A percentile compares a stretch with the other conserved stretches of the same genome.
Evolutionary conservation across 2,888 invertebrate genomes (phyloP).

Genomic region (Hedychridium roseum): DNA sequence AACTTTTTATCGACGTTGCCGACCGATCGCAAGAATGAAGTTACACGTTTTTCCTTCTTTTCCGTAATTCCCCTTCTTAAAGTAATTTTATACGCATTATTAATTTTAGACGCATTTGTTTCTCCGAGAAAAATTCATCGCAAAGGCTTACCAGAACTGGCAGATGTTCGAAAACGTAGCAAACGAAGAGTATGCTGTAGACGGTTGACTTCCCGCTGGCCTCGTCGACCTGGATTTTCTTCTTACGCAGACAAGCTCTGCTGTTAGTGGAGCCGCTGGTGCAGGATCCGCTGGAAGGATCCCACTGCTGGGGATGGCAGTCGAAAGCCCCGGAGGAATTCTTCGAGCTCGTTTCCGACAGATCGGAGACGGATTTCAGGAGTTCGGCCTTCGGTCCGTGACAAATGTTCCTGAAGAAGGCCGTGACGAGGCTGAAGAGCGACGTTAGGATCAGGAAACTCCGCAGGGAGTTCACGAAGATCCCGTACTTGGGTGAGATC

Average conservation of each 20-base stretch:
- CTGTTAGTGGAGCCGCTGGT: constrained; percentile 69
- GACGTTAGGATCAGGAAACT: constrained; percentile 45
- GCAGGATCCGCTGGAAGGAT: constrained; percentile 65
- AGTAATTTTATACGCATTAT: no score
- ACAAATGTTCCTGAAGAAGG: constrained; percentile 38
- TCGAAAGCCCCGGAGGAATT: constrained; percentile 58
- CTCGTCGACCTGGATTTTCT: constrained; percentile 56
- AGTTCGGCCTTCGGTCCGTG: constrained; percentile 49
- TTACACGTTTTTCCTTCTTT: no score
- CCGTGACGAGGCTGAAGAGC: constrained; percentile 38
- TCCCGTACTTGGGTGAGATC: constrained; percentile 53
- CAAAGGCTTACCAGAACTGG: constrained; percentile 67
- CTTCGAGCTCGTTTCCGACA: constrained; percentile 59
- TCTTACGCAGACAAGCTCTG: constrained; percentile 64
- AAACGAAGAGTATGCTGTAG: constrained; percentile 66
- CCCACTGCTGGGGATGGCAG: constrained; percentile 59
- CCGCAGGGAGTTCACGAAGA: constrained; percentile 53
- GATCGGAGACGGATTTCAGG: constrained; percentile 55
- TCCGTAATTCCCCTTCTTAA: no score
- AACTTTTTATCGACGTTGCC: no score
- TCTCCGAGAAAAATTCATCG: no score
- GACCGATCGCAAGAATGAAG: no score
- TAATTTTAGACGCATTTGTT: no score
- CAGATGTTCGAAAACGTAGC: constrained; percentile 69
- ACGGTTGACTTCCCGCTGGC: constrained; percentile 65